Percentiles rank a stretch among this genome's conserved stretches.
Evolutionary conservation across 2,113 vertebrate species (phyloP).

Genomic region (Etheostoma cragini): DNA sequence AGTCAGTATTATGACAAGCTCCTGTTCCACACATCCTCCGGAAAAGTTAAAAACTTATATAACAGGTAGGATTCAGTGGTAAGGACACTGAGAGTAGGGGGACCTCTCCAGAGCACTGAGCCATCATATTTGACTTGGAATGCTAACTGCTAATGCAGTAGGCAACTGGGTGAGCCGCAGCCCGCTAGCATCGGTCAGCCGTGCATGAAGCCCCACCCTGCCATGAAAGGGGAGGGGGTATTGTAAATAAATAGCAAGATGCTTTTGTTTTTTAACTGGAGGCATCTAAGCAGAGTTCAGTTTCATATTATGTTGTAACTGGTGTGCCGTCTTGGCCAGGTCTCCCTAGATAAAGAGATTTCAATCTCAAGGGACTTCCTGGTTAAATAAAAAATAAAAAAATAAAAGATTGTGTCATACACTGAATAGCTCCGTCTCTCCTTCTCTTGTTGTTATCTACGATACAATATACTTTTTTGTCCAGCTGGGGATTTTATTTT

Average conservation of each 20-base stretch:
- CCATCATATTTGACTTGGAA: conserved; percentile 54
- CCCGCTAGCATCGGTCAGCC: conserved; percentile 20
- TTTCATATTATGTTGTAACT: no score
- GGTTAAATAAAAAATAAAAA: no score
- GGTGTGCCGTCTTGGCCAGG: no score
- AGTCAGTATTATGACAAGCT: background rate
- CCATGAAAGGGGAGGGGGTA: conserved; percentile 59
- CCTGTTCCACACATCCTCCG: background rate
- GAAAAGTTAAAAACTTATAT: background rate
- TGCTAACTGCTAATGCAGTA: conserved; percentile 38
- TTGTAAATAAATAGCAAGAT: conserved; percentile 79
- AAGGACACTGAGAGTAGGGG: conserved; percentile 4
- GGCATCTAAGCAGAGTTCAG: conserved; percentile 15
- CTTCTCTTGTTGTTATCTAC: background rate
- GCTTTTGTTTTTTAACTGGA: conserved; percentile 64
- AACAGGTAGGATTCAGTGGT: background rate
- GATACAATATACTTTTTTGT: no score
- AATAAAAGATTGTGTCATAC: conserved; percentile 7
- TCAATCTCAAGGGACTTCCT: no score
- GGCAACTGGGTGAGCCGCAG: conserved; percentile 44
- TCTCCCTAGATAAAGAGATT: no score
- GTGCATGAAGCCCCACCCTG: conserved; percentile 65
- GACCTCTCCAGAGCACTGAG: conserved; percentile 30
- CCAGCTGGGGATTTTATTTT: no score
- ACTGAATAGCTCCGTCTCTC: background rate